Conservation (phyloP, 2,888 invertebrate species). For the Xanthorhoe spadicearia region DNA sequence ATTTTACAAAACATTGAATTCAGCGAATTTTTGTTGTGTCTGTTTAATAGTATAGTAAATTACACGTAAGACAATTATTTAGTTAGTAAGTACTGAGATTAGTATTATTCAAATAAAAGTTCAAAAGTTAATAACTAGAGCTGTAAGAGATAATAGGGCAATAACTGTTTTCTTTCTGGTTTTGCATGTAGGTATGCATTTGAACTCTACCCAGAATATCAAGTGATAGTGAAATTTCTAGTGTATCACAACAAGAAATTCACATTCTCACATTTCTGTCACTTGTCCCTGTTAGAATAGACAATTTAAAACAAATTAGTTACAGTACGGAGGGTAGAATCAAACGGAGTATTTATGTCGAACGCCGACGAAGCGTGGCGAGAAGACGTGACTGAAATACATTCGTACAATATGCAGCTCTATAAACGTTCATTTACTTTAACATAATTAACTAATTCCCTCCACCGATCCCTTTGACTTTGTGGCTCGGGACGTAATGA, state of each 20-base stretch:
- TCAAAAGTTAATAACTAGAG: no score
- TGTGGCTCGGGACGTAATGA: slow-evolving; percentile 26
- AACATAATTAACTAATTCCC: slow-evolving; percentile 35
- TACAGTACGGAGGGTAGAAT: slow-evolving; percentile 38
- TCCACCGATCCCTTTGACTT: slow-evolving; percentile 30
- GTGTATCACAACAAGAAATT: background rate
- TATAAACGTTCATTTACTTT: slow-evolving; percentile 35
- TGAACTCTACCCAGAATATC: no score
- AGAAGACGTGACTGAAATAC: slow-evolving; percentile 53
- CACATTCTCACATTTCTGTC: background rate
- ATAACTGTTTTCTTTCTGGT: no score
- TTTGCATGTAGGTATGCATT: no score
- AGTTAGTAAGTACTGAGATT: no score
- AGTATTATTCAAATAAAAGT: no score
- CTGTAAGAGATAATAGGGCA: no score
- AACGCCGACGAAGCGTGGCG: slow-evolving; percentile 48
- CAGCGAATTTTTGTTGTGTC: no score
- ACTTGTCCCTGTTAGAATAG: slow-evolving; percentile 16
- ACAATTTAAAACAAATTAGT: slow-evolving; percentile 38
- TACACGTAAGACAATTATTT: no score
- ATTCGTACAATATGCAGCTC: slow-evolving; percentile 42
- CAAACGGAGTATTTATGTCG: slow-evolving; percentile 52
- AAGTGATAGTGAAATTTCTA: background rate
- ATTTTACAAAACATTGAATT: no score
- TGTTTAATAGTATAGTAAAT: no score